Evolutionary conservation across 2,113 vertebrate genomes (phyloP).

Genomic region (Mirza zaza): DNA sequence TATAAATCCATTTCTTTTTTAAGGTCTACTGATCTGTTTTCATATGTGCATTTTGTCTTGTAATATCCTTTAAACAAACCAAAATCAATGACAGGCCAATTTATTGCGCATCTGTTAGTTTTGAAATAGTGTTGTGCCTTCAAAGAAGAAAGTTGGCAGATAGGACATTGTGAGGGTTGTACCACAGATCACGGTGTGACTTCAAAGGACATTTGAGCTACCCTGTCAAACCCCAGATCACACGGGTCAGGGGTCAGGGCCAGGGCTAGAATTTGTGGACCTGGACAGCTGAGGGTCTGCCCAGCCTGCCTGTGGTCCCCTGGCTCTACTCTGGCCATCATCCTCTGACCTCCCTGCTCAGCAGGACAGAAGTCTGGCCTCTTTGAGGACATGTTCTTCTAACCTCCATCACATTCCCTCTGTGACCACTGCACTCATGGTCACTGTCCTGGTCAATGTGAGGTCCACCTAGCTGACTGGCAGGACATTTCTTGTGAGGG

Average conservation of each 20-base stretch:
- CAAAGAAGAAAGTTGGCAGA: neutral
- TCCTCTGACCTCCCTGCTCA: neutral
- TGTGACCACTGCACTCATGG: neutral
- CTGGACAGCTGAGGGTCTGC: neutral
- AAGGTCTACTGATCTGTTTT: neutral
- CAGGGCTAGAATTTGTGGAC: neutral
- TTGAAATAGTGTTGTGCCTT: neutral
- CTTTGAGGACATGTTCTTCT: neutral
- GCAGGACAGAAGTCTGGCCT: neutral
- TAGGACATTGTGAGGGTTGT: neutral
- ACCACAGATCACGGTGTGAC: neutral
- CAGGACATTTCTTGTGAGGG: neutral
- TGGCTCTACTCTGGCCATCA: neutral
- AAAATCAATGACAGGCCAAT: neutral
- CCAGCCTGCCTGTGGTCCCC: neutral
- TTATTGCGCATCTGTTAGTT: neutral
- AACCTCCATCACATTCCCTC: neutral
- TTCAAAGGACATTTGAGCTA: neutral
- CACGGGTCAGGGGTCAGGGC: neutral
- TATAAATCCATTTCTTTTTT: neutral
- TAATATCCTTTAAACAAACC: neutral
- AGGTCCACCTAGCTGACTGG: neutral
- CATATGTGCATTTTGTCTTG: neutral
- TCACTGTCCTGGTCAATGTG: neutral
- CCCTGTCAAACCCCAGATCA: neutral